These are phyloP conservation scores for Drosophila equinoxialis DNA, from an alignment of 1,140 invertebrate genomes.

Conservation along the genomic window DNA sequence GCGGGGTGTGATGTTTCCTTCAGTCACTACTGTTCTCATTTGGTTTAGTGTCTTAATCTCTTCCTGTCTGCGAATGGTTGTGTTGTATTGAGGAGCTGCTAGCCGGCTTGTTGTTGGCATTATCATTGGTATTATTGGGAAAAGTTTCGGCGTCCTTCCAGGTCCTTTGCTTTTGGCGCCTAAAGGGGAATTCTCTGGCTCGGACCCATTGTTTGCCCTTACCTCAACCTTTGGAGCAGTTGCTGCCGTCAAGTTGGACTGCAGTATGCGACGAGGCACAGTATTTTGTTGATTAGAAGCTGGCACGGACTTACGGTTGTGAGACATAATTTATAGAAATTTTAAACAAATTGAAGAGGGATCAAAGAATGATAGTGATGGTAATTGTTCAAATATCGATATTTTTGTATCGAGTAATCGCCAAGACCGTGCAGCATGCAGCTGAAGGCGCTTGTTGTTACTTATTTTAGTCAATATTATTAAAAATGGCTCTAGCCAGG, in stretches of 20 bases:
- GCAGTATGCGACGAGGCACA: constrained; percentile 3
- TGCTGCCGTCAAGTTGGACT: background rate
- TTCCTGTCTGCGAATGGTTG: constrained; percentile 32
- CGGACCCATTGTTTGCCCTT: constrained; percentile 5
- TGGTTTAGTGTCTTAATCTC: constrained; percentile 26
- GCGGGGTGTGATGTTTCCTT: constrained; percentile 21
- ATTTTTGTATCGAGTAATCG: background rate
- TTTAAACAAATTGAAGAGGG: constrained; percentile 2
- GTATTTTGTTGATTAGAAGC: constrained; percentile 21
- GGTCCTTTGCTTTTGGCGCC: background rate
- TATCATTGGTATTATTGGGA: background rate
- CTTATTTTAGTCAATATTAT: constrained; percentile 27
- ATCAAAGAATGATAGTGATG: background rate
- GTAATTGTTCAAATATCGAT: background rate
- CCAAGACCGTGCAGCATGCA: constrained; percentile 37
- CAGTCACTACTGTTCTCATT: background rate
- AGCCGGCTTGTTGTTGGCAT: constrained; percentile 2
- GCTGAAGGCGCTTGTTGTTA: background rate
- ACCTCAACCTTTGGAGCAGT: constrained; percentile 24
- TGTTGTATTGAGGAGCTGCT: constrained; percentile 46
- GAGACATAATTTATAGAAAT: constrained; percentile 31
- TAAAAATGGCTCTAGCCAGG: constrained; percentile 60
- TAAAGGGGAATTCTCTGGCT: background rate
- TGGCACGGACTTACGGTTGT: constrained; percentile 31
- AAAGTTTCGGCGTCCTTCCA: background rate